These are phyloP conservation scores for Thera obeliscata DNA, from an alignment of 2,888 invertebrate species.

Conservation along the genomic window DNA sequence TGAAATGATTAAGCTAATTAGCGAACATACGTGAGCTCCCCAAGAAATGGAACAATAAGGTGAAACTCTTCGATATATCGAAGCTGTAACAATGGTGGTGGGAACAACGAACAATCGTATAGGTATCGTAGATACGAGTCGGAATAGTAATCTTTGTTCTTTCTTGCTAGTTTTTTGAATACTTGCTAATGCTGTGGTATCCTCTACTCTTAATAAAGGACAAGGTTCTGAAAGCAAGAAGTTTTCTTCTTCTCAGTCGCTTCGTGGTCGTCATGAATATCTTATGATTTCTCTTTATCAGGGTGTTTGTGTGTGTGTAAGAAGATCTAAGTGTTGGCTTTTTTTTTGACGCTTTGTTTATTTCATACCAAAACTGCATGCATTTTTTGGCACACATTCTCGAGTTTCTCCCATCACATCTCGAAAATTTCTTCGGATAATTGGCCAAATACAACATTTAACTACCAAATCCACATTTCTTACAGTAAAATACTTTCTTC, in stretches of 20 bases:
- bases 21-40: constrained; percentile 38
- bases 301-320: no score
- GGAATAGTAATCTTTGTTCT: constrained; percentile 29
- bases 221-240: no score
- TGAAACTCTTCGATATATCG: constrained; percentile 73
- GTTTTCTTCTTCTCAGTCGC: no score
- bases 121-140: constrained; percentile 23
- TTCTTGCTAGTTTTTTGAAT: constrained; percentile 15
- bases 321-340: no score
- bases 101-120: constrained; percentile 42
- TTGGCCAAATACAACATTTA: not conserved
- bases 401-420: not conserved
- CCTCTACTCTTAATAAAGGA: no score
- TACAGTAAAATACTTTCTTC: constrained; percentile 24
- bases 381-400: not conserved
- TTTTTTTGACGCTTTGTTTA: no score
- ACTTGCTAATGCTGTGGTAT: not conserved
- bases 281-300: no score
- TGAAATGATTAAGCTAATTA: constrained; percentile 38
- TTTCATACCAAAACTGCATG: no score
- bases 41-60: constrained; percentile 60
- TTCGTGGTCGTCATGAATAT: no score
- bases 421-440: not conserved
- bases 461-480: not conserved
- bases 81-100: constrained; percentile 60